phyloP scores from a whole-genome alignment of 2,888 invertebrate genomes.

The Galerucella nymphaeae region DNA sequence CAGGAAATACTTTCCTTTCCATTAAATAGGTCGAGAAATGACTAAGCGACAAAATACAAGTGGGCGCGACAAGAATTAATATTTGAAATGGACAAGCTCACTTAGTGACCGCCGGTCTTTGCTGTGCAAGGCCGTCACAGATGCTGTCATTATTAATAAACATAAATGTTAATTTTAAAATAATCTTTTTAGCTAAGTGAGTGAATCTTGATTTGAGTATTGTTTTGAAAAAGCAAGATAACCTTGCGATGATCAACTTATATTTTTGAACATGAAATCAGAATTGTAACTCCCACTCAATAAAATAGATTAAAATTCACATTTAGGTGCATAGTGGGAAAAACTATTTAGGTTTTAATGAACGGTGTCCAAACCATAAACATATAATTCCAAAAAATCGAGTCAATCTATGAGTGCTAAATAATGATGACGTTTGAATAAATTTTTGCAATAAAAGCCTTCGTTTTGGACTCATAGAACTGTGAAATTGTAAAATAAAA shows the following conservation, averaged over 20 bases:
- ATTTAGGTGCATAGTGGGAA: not conserved
- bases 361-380: too few relatives aligned
- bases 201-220: not conserved
- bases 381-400: too few relatives aligned
- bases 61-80: slow-evolving; percentile 6
- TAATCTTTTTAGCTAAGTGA: not conserved
- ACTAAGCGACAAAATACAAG: slow-evolving; percentile 1
- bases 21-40: not conserved
- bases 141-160: not conserved
- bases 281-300: not conserved
- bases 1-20: not conserved
- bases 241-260: not conserved
- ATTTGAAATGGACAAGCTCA: not conserved
- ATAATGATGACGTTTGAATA: too few relatives aligned
- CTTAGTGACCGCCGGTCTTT: not conserved
- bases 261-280: not conserved
- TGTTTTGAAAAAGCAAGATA: not conserved
- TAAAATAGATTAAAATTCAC: not conserved
- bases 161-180: not conserved
- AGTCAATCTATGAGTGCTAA: too few relatives aligned
- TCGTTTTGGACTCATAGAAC: too few relatives aligned
- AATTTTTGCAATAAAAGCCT: too few relatives aligned
- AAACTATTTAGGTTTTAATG: too few relatives aligned
- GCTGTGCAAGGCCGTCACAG: not conserved
- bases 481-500: too few relatives aligned